Base-by-base conservation (phyloP, 2,888 invertebrate genomes). In the Gymnocheta viridis region DNA sequence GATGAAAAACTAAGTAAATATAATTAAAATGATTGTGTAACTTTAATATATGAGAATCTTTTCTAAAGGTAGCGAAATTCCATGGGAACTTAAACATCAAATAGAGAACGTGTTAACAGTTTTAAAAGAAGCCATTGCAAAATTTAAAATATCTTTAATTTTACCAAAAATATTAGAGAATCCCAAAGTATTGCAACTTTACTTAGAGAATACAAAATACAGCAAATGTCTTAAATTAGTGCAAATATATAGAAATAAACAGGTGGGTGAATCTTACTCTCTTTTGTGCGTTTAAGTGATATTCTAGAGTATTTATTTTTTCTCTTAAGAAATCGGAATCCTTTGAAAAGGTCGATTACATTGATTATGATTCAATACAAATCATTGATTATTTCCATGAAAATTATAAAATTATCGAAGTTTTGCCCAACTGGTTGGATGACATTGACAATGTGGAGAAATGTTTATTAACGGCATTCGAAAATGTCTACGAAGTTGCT, bases 81-180 rank as follows among this genome's bases (percentile, higher is more conserved):
- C 82, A 1, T 14, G 44, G 19, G 87, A 87, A 77, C 86, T 87
- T 14, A 49, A 44, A 17, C 85, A 85, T 9, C 83, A 88, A 22
- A 86, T 87, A n/a, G 78, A 82, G 4, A 87, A 88, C 54, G 87
- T 88, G 29, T 35, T 89, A 17, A 82, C 87, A 1, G 85, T 88
- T 22, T 66, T 88, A 5, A 82, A 86, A 9, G 84, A 81, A 49
- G 77, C 86, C 7, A 86, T 88, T 19, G 86, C 86, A 19, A 89
- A 88, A 85, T 19, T 88, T 0, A 86, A 87, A 85, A 87, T 87
- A 9, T 87, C 88, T 3, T 64, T 87, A 24, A 66, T 88, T 27
- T 79, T 89, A 27, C 88, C 88, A 5, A 35, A 64, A 7, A 81
- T 89, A 14, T 66, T 89, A 4, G 85, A 87, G 32, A 86, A 88